Percentiles rank a stretch among this genome's conserved stretches.
Conservation (phyloP, 2,113 vertebrate species). For the Colinus virginianus region DNA sequence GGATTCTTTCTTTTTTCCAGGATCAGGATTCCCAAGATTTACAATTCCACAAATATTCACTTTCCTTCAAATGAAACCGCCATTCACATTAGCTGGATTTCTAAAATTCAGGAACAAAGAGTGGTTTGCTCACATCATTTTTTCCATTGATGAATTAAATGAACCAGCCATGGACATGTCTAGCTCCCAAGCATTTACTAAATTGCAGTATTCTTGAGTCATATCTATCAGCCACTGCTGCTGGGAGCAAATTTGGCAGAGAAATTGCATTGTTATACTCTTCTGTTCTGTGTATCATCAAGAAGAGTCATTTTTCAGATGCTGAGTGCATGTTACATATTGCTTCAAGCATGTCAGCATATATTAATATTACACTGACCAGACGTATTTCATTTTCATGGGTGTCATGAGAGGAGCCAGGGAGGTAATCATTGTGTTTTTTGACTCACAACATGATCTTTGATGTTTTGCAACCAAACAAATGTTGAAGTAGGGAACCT, state of each 20-base stretch:
- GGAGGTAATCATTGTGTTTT: background rate
- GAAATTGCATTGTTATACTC: background rate
- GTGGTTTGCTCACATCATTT: background rate
- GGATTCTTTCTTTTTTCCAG: background rate
- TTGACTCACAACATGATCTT: background rate
- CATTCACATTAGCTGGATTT: background rate
- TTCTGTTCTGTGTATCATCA: slow-evolving; percentile 37
- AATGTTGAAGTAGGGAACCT: background rate
- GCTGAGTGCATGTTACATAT: background rate
- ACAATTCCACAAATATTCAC: background rate
- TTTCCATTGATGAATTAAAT: background rate
- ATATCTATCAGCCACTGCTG: background rate
- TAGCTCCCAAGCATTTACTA: background rate
- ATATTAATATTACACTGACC: background rate
- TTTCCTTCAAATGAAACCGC: background rate
- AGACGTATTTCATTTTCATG: background rate
- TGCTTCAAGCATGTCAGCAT: background rate
- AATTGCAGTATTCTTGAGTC: background rate
- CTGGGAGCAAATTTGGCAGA: slow-evolving; percentile 8
- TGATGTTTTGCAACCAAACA: background rate
- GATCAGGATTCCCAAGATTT: background rate
- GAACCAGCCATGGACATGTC: background rate
- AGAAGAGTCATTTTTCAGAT: slow-evolving; percentile 12
- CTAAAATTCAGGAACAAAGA: background rate
- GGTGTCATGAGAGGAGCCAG: background rate